phyloP scores from a whole-genome alignment of 2,888 invertebrate species.

The Lapara coniferarum region DNA sequence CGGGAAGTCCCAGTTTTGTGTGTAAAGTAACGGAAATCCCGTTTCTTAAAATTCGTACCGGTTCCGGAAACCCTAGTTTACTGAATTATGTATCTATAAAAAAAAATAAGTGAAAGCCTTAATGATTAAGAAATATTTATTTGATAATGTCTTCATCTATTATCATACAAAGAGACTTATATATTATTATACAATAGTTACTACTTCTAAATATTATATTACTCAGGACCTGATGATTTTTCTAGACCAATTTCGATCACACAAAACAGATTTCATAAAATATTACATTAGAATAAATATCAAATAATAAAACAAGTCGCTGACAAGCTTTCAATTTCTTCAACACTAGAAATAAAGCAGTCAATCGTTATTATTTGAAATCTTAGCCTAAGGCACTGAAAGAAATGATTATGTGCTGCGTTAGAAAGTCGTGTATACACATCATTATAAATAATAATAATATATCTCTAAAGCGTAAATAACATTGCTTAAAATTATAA shows the following conservation, averaged over 20 bases:
- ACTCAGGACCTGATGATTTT: conserved; percentile 67
- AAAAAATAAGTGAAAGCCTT: background rate
- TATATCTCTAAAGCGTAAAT: conserved; percentile 74
- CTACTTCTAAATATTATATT: conserved; percentile 50
- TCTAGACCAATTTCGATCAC: conserved; percentile 38
- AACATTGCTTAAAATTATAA: conserved; percentile 75
- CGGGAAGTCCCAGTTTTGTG: no score
- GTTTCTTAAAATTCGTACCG: no score
- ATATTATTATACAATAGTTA: conserved; percentile 56
- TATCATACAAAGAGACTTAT: conserved; percentile 80
- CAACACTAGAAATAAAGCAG: conserved; percentile 14
- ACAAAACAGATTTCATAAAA: conserved; percentile 19
- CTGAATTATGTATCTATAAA: background rate
- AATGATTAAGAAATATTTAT: conserved; percentile 54
- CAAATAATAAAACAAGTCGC: conserved; percentile 12
- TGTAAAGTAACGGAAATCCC: no score
- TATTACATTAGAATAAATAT: conserved; percentile 9
- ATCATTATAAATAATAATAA: conserved; percentile 59
- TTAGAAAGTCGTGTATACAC: conserved; percentile 43
- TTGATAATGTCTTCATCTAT: conserved; percentile 80
- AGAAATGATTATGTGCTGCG: conserved; percentile 74
- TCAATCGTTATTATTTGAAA: conserved; percentile 57
- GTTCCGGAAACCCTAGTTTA: no score
- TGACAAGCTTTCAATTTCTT: conserved; percentile 13
- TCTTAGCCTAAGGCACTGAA: conserved; percentile 79